phyloP scores from a whole-genome alignment of 1,140 invertebrate species.

The Hycleus cichorii region DNA sequence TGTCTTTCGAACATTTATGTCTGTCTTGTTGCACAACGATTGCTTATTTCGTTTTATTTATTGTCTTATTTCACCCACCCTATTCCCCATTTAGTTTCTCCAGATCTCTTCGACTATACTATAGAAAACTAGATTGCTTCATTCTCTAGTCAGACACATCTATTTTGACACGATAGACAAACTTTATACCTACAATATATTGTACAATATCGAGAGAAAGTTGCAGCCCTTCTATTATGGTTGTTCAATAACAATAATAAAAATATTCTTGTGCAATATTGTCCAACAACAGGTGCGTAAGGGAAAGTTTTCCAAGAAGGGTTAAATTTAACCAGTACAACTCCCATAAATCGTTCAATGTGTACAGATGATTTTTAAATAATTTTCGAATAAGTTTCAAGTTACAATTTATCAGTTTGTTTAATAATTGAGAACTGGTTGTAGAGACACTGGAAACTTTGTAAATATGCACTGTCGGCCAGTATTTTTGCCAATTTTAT shows the following conservation, averaged over 20 bases:
- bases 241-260: background rate
- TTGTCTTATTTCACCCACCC: constrained; percentile 30
- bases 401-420: no score
- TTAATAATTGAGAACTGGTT: background rate
- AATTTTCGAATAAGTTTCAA: background rate
- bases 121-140: constrained; percentile 6
- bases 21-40: constrained; percentile 20
- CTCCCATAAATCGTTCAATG: background rate
- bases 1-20: constrained; percentile 22
- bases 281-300: background rate
- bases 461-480: no score
- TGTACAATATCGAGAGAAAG: background rate
- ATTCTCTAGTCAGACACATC: background rate
- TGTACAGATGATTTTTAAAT: background rate
- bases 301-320: constrained; percentile 13
- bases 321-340: background rate
- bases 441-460: no score
- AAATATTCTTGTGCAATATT: constrained; percentile 9
- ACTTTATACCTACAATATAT: no score
- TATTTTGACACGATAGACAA: no score
- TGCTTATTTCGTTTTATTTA: constrained; percentile 37
- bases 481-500: no score
- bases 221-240: background rate
- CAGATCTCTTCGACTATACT: background rate
- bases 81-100: constrained; percentile 4